These are phyloP conservation scores for Malacosoma neustria DNA, from an alignment of 2,888 invertebrate genomes.

Conservation along the genomic window DNA sequence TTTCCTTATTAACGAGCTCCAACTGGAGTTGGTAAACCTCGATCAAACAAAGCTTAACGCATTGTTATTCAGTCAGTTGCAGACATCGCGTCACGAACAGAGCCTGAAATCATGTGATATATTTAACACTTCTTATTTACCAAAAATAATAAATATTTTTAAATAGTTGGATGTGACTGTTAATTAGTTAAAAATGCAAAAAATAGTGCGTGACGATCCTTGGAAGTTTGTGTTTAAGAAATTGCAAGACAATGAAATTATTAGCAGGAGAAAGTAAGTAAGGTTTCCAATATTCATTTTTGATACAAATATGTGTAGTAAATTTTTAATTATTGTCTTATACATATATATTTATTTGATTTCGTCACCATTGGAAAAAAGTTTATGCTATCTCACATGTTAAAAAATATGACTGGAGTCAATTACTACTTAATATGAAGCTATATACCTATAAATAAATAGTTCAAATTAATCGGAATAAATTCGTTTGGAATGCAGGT, in stretches of 20 bases:
- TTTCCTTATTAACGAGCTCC: constrained; percentile 20
- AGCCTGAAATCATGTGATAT: constrained; percentile 32
- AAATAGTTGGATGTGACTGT: constrained; percentile 12
- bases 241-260: constrained; percentile 52
- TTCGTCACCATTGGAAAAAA: no score
- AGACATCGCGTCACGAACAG: constrained; percentile 29
- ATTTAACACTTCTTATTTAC: background rate
- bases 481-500: no score
- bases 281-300: no score
- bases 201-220: constrained; percentile 34
- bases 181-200: constrained; percentile 24
- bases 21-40: constrained; percentile 48
- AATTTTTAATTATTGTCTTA: no score
- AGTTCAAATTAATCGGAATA: no score
- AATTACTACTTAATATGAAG: no score
- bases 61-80: constrained; percentile 27
- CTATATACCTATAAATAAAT: no score
- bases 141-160: background rate
- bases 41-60: constrained; percentile 47
- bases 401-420: no score
- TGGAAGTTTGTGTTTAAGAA: constrained; percentile 58
- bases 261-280: constrained; percentile 51
- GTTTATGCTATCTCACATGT: no score
- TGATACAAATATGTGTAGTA: no score
- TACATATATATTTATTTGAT: no score